These are phyloP conservation scores for Dione vanillae DNA, from an alignment of 2,888 invertebrate genomes.

Conservation along the genomic window DNA sequence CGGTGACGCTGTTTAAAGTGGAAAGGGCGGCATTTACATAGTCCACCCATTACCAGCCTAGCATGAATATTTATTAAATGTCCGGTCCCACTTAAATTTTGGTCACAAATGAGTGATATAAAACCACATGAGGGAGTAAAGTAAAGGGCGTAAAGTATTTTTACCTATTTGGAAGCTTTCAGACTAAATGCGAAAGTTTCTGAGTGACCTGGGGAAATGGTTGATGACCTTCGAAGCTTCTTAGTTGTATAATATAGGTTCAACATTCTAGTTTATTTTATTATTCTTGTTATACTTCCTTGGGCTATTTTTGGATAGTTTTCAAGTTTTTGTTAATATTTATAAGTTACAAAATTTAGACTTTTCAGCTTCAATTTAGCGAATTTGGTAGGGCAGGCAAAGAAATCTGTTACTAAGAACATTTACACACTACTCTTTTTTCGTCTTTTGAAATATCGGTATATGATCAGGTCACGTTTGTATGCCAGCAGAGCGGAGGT, in stretches of 20 bases:
- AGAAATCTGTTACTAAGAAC: too few relatives aligned
- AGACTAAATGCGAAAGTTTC: conserved; percentile 12
- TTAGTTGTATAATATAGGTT: background rate
- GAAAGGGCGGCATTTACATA: conserved; percentile 47
- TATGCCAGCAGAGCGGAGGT: too few relatives aligned
- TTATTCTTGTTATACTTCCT: background rate
- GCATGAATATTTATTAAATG: conserved; percentile 51
- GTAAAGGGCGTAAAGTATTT: conserved; percentile 10
- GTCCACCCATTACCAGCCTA: conserved; percentile 48
- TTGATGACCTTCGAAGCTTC: background rate
- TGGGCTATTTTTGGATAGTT: too few relatives aligned
- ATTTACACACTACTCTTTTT: background rate
- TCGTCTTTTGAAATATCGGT: too few relatives aligned
- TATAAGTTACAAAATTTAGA: too few relatives aligned
- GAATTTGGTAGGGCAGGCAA: too few relatives aligned
- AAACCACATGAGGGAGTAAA: conserved; percentile 8
- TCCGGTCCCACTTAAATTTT: conserved; percentile 46
- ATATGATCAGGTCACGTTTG: too few relatives aligned
- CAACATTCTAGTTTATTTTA: background rate
- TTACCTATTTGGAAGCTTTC: conserved; percentile 18
- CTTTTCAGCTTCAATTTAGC: too few relatives aligned
- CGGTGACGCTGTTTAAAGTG: conserved; percentile 35
- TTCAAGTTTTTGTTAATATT: too few relatives aligned
- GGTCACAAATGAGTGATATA: conserved; percentile 40
- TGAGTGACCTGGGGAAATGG: background rate